These are phyloP conservation scores for Microcebus griseorufus DNA, from an alignment of 2,113 vertebrate genomes.

Conservation along the genomic window DNA sequence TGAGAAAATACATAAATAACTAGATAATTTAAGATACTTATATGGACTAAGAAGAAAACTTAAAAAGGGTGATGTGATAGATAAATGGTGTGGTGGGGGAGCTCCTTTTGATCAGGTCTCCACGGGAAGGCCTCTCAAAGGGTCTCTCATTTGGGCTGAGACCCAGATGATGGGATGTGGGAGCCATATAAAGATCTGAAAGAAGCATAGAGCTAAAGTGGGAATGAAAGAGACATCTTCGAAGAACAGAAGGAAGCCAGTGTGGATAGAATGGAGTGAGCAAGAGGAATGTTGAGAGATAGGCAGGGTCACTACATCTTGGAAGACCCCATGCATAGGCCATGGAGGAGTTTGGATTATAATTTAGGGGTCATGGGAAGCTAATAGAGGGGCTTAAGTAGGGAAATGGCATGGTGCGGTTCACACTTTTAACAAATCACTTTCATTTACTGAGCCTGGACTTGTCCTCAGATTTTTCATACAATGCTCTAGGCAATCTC, in stretches of 20 bases:
- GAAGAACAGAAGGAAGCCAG: background rate
- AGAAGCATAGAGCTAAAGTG: background rate
- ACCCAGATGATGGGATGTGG: background rate
- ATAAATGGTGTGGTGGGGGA: background rate
- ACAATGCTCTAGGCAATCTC: background rate
- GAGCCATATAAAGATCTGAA: background rate
- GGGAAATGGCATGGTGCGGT: background rate
- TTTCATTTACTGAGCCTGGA: background rate
- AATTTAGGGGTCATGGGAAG: background rate
- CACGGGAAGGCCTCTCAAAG: background rate
- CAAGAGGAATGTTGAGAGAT: background rate
- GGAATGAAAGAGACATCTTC: background rate
- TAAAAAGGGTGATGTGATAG: background rate
- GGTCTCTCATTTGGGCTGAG: background rate
- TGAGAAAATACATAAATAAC: background rate
- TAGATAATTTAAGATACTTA: background rate
- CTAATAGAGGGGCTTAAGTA: background rate
- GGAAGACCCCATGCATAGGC: background rate
- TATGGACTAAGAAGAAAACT: background rate
- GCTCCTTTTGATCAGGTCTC: background rate
- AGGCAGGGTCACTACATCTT: background rate
- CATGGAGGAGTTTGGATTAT: background rate
- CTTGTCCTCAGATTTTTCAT: conserved; percentile 8
- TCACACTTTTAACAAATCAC: background rate
- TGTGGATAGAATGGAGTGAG: background rate